Base-by-base conservation (phyloP, 2,113 vertebrate genomes). In the Boulengeromyrus knoepffleri region DNA sequence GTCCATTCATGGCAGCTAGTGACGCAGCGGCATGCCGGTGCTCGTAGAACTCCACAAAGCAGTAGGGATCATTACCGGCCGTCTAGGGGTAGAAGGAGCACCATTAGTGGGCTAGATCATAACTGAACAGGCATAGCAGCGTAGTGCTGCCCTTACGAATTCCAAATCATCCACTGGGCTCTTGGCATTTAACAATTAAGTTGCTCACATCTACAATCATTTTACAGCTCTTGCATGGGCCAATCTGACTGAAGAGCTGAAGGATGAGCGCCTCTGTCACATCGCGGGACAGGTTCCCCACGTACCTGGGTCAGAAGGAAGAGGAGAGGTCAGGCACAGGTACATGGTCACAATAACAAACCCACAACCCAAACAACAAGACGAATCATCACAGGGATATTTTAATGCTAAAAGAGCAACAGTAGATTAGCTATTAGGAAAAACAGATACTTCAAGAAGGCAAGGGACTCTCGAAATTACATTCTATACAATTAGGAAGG, bases 131-230 rank as follows among this genome's bases (percentile, higher is more conserved):
- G 42, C 83, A 39, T 39, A 47, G 39, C 9, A 24, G 83, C 45
- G 5, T 19, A 19, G 8, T 3, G 62, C 62, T 70, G 70, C 15
- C n/a, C 27, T 7, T 0, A 39, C 6, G 2, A 80, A 36, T 39
- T 39, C 31, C 70, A 77, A 17, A 80, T 42, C 31, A 42, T 80
- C 36, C 36, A 19, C 31, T 80, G 31, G 36, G 17, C 31, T 17
- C 74, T 42, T 2, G 17, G 17, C 36, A 42, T 39, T 15, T 80
- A 42, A 84, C 50, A 7, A 45, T 49, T 17, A 84, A 70, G 50
- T 19, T 31, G 94, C 96, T 97, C 96, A 97, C 97, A 95, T 97
- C 97, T 96, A 97, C 96, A 88, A 97, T 97, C 97, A 97, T 97
- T 91, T 97, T 97, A 96, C 97, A 97, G 95, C 97, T 97, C 94